Base-by-base conservation (phyloP, 2,113 vertebrate genomes). In the Drymodes brunneopygia region DNA sequence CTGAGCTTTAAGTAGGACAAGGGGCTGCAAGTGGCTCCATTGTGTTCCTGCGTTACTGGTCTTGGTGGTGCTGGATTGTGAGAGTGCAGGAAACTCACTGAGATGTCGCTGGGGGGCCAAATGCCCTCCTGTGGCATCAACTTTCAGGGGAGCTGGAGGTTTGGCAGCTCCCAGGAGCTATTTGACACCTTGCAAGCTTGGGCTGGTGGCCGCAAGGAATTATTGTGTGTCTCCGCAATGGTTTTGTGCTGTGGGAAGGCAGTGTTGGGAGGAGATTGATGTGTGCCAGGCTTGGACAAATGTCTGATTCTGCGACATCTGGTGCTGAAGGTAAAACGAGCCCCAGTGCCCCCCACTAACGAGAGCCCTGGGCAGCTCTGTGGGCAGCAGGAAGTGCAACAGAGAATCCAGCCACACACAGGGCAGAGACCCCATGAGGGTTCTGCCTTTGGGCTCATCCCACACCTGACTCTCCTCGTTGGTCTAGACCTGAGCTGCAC, bases 281-380 rank as follows among this genome's bases (percentile, higher is more conserved):
- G 5, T 5, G 42, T 4, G 3, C 12, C 53, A 11, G 60, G 35
- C 44, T 65, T 15, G 40, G 40, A 4, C n/a, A 14, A 7, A 18
- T 0, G 7, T 56, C 50, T 50, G 62, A 10, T 36, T 10, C 42
- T 45, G 5, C 0, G 0, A n/a, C 40, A 20, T 38, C 4, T 20
- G 16, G 22, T n/a, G 75, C 64, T 40, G 70, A 27, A 48, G 48
- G 24, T 23, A 22, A 40, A 85, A 64, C 0, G 12, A 88, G 27
- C 23, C 27, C 1, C 5, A 24, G 33, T 38, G 23, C 9, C 18
- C 9, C 1, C 8, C n/a, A 0, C 17, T 40, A 20, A 24, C 0
- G 1, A 47, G 47, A 64, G 44, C 9, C 50, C 54, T 61, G 53
- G 28, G 27, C 36, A 12, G 24, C 36, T 60, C 22, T 21, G 31